Conservation (phyloP, 2,888 invertebrate species). For the Orgyia antiqua region DNA sequence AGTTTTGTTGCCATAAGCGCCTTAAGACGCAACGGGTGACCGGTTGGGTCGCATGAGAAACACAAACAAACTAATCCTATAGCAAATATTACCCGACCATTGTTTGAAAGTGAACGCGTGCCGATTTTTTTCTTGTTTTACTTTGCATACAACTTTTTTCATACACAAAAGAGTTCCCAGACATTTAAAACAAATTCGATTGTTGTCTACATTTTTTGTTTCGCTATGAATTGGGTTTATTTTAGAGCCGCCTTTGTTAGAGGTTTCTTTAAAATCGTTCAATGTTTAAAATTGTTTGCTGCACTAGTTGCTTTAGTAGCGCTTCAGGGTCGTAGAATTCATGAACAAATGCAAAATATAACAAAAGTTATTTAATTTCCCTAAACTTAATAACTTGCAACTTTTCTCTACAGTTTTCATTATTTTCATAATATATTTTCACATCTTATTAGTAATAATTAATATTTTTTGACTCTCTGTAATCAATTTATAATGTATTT, state of each 20-base stretch:
- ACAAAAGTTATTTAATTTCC: no score
- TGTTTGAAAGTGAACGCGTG: slow-evolving; percentile 54
- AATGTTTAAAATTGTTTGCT: no score
- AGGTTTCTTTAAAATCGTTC: slow-evolving; percentile 20
- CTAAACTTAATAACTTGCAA: no score
- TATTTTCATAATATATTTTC: no score
- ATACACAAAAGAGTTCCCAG: slow-evolving; percentile 27
- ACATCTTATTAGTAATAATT: no score
- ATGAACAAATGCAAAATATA: no score
- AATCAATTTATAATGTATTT: no score
- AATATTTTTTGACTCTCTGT: no score
- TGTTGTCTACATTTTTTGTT: slow-evolving; percentile 25
- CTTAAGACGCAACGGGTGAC: slow-evolving; percentile 15
- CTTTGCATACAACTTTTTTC: slow-evolving; percentile 29
- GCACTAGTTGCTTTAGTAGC: no score
- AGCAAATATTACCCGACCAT: slow-evolving; percentile 53
- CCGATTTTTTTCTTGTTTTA: slow-evolving; percentile 35
- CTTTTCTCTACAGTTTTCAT: no score
- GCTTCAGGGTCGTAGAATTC: no score
- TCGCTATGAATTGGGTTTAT: slow-evolving; percentile 9
- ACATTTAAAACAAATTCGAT: slow-evolving; percentile 30
- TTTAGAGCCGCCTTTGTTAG: slow-evolving; percentile 15
- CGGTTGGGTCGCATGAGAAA: slow-evolving; percentile 51
- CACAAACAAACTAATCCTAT: slow-evolving; percentile 62
- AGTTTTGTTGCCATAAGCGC: slow-evolving; percentile 9